A percentile compares a stretch with the other conserved stretches of the same genome.
Conservation (phyloP, 2,888 invertebrate species). For the Thymelicus lineola region DNA sequence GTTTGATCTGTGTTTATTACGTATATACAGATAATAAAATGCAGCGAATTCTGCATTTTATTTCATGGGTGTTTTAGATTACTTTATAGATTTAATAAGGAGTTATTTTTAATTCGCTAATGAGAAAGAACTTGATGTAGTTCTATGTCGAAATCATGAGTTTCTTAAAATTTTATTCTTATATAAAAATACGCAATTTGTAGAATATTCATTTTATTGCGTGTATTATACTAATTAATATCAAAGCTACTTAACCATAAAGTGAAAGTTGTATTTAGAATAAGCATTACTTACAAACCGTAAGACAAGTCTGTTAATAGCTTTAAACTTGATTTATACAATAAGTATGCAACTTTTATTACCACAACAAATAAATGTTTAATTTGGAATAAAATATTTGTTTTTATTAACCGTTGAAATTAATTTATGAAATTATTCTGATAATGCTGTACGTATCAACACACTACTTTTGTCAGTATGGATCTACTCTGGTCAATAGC, state of each 20-base stretch:
- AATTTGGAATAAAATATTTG: constrained; percentile 10
- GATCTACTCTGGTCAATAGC: no score
- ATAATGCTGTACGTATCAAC: no score
- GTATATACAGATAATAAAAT: not conserved
- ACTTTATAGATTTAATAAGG: no score
- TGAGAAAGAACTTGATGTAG: no score
- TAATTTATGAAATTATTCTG: no score
- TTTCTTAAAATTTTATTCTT: no score
- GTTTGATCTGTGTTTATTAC: not conserved
- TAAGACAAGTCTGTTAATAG: constrained; percentile 62
- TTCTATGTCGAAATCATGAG: no score
- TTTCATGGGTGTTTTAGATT: not conserved
- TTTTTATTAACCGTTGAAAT: not conserved
- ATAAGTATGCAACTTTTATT: constrained; percentile 26
- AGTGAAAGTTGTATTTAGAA: not conserved
- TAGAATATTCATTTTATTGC: not conserved
- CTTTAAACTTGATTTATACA: constrained; percentile 63
- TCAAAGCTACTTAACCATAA: not conserved
- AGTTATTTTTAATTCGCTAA: no score
- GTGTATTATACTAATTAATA: not conserved
- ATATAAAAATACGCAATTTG: no score
- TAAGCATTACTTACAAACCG: constrained; percentile 15
- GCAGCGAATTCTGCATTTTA: not conserved
- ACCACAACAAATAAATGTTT: constrained; percentile 31
- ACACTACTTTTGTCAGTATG: no score